Percentiles rank a stretch among this genome's conserved stretches.
phyloP scores from a whole-genome alignment of 1,140 invertebrate species.

The Chelonus insularis region DNA sequence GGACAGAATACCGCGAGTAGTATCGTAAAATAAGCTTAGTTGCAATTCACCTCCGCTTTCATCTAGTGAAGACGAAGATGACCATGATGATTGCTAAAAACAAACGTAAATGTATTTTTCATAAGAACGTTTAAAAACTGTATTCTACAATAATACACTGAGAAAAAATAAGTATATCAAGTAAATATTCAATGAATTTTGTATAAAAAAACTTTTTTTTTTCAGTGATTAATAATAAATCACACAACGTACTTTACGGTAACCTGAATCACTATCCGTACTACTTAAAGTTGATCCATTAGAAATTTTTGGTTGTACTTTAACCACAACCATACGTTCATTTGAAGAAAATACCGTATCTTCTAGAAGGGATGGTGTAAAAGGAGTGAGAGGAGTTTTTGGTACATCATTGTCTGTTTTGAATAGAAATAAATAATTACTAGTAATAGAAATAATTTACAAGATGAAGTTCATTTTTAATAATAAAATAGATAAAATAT shows the following conservation, averaged over 20 bases:
- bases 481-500: background rate
- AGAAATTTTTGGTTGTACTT: constrained; percentile 47
- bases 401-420: constrained; percentile 45
- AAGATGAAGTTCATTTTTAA: background rate
- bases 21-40: constrained; percentile 58
- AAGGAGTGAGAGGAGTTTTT: constrained; percentile 38
- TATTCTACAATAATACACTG: no score
- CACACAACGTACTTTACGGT: constrained; percentile 52
- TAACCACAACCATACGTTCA: constrained; percentile 62
- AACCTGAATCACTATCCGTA: constrained; percentile 64
- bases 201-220: no score
- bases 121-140: no score
- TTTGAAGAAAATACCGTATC: constrained; percentile 51
- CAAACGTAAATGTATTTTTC: no score
- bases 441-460: constrained; percentile 12
- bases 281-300: constrained; percentile 61
- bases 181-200: no score
- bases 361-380: constrained; percentile 44
- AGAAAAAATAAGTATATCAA: no score
- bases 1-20: constrained; percentile 57
- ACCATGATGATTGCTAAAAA: constrained; percentile 35
- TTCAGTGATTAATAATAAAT: no score
- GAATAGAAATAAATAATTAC: constrained; percentile 41
- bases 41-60: constrained; percentile 60
- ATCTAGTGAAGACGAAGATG: constrained; percentile 42